Conservation (phyloP, 2,888 invertebrate species). For the Tiphia femorata region DNA sequence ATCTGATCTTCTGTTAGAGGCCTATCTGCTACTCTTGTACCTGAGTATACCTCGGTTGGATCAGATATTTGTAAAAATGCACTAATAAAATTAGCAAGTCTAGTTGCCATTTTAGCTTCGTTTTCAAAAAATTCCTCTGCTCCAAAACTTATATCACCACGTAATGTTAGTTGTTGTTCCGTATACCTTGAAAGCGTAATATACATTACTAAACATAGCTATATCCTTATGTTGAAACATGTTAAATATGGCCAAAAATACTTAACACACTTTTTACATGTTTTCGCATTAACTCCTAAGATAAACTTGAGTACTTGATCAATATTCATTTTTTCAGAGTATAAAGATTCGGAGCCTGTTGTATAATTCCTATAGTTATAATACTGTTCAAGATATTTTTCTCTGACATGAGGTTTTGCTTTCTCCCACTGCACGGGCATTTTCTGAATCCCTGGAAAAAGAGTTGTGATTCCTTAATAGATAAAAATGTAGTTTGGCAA, state of each 20-base stretch:
- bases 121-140: conserved; percentile 91
- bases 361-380: conserved; percentile 82
- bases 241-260: neutral
- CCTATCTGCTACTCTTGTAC: conserved; percentile 88
- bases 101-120: conserved; percentile 96
- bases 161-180: conserved; percentile 81
- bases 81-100: conserved; percentile 95
- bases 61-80: conserved; percentile 93
- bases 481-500: neutral
- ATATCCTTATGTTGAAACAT: neutral
- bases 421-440: conserved; percentile 87
- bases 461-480: neutral
- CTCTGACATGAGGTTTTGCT: conserved; percentile 78
- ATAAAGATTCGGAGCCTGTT: conserved; percentile 76
- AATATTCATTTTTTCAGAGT: conserved; percentile 78
- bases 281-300: conserved; percentile 75
- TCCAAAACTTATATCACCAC: conserved; percentile 90
- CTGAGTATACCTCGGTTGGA: conserved; percentile 90
- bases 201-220: neutral
- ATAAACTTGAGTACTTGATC: conserved; percentile 85
- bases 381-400: conserved; percentile 80
- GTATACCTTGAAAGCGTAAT: conserved; percentile 79
- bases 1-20: conserved; percentile 95
- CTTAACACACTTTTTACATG: conserved; percentile 73
- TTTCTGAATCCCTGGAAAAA: conserved; percentile 82